Conservation (phyloP, 92 coral and sea anemone genomes). For the Zoanthus solanderi region DNA sequence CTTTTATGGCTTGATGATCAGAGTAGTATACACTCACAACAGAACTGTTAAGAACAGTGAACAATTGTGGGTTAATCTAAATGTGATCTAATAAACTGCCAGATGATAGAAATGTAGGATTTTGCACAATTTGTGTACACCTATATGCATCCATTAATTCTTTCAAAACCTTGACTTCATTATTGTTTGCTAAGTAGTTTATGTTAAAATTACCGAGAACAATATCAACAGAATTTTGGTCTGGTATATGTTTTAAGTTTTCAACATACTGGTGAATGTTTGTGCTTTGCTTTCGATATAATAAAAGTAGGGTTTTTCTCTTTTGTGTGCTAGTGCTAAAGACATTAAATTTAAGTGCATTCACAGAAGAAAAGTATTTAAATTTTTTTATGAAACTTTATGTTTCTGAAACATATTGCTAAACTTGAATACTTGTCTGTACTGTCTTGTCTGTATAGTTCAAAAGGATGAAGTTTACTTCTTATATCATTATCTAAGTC, state of each 20-base stretch:
- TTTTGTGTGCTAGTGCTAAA: conserved; percentile 15
- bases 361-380: conserved; percentile 52
- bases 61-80: conserved; percentile 56
- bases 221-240: conserved; percentile 47
- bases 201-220: conserved; percentile 26
- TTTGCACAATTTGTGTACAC: not conserved
- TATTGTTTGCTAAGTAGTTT: conserved; percentile 38
- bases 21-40: conserved; percentile 69
- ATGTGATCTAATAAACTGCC: conserved; percentile 77
- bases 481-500: conserved; percentile 7
- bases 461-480: conserved; percentile 6
- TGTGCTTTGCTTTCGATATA: conserved; percentile 55
- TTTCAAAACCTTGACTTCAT: conserved; percentile 49
- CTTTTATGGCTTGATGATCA: conserved; percentile 67
- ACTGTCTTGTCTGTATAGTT: not conserved
- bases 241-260: conserved; percentile 22
- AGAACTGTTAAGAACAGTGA: conserved; percentile 23
- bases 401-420: conserved; percentile 38
- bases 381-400: not conserved
- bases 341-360: conserved; percentile 50
- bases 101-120: conserved; percentile 67
- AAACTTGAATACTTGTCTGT: not conserved
- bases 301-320: not conserved
- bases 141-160: conserved; percentile 52
- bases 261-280: conserved; percentile 30